Evolutionary conservation across 2,888 invertebrate genomes (phyloP), one percentile per base, ranked within the genome.

Genomic region (Synanthedon andrenaeformis): DNA sequence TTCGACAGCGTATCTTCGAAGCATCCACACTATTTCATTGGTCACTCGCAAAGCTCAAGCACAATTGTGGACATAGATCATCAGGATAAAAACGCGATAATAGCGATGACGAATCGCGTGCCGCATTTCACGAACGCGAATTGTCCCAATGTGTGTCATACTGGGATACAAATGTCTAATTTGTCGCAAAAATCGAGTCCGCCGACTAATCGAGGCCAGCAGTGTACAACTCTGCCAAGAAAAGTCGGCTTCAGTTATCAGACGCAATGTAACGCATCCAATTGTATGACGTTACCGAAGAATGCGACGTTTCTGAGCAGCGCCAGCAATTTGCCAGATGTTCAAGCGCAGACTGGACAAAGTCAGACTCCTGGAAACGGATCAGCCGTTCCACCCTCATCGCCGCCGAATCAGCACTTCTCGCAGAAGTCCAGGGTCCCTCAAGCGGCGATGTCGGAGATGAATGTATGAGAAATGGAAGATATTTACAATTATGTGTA

Each of bases 61-160:
- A 93, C 95, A 42, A 94, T 95, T 57, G 95, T 95, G 4, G 94
- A 95, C 69, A 94, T 95, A 41, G 95, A 95, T 70, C 92, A 92
- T 76, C 94, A 94, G 78, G 94, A 88, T 62, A 88, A 88, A 63
- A 88, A 85, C 65, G 83, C 88, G 45, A 88, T 88, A 49, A 87
- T 88, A 51, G 83, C 88, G 23, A 85, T 88, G 81, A 84, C 86
- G 54, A 85, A 87, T 62, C 73, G 85, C 52, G 85, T 85, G 42
- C 87, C 86, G 6, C 88, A 88, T 62, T 88, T 88, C 60, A 78
- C 85, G 23, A 82, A 77, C 55, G 58, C 81, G n/a, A 85, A 83
- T 57, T 88, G 88, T 62, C 88, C 88, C 41, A 88, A 90, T 59
- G 89, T 90, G 51, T 90, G 90, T 63, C 89, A 89, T 61, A 89